A percentile compares a stretch with the other conserved stretches of the same genome.
Conservation (phyloP, 2,888 invertebrate genomes). For the Eugnorisma glareosa region DNA sequence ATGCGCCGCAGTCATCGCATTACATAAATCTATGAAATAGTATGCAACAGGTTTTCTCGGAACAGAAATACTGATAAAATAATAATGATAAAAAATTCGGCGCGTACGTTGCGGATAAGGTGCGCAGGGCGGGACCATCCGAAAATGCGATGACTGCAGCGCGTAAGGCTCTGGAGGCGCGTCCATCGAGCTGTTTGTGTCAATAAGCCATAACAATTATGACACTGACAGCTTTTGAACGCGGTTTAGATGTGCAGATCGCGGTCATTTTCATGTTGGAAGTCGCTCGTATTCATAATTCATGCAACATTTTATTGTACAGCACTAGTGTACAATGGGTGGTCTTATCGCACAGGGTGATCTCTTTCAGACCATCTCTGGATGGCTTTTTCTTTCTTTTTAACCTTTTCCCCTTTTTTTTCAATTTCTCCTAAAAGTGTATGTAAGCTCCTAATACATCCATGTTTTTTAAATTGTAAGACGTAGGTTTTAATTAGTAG, state of each 20-base stretch:
- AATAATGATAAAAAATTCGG: no score
- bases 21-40: neutral
- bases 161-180: neutral
- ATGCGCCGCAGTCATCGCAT: no score
- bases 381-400: neutral
- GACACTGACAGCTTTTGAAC: neutral
- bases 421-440: neutral
- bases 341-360: neutral
- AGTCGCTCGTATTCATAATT: neutral
- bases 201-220: neutral
- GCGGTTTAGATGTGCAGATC: neutral
- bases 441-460: neutral
- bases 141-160: neutral
- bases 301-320: neutral
- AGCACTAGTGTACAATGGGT: neutral
- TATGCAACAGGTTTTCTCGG: neutral
- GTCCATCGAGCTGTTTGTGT: neutral
- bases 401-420: neutral
- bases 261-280: neutral
- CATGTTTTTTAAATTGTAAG: neutral
- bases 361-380: neutral
- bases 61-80: no score
- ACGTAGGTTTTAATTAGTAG: neutral
- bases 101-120: no score
- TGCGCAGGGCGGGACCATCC: neutral